Percentiles rank a stretch among this genome's conserved stretches.
These are phyloP conservation scores for Agriopis marginaria DNA, from an alignment of 2,888 invertebrate genomes.

Conservation along the genomic window DNA sequence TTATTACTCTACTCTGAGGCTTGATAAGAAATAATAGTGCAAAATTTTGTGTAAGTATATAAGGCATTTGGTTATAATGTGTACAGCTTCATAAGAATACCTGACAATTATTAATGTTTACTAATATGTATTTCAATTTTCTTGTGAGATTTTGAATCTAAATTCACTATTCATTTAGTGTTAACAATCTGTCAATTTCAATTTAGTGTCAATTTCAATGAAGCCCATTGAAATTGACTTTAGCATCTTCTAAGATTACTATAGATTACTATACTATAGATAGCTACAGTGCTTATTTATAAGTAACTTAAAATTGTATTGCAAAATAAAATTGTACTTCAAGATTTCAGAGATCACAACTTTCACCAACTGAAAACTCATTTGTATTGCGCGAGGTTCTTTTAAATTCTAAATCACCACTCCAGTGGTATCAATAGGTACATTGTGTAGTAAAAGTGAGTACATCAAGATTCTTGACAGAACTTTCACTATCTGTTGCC, in stretches of 20 bases:
- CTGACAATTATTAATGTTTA: not conserved
- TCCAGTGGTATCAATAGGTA: slow-evolving; percentile 1
- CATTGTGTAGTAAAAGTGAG: slow-evolving; percentile 51
- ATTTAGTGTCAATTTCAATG: no score
- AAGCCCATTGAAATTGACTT: not conserved
- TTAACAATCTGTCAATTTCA: not conserved
- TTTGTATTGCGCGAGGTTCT: not conserved
- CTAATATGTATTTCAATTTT: not conserved
- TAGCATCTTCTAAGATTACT: not conserved
- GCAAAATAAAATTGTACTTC: not conserved
- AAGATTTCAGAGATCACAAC: slow-evolving; percentile 1
- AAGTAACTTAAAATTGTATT: not conserved
- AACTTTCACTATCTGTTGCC: slow-evolving; percentile 59
- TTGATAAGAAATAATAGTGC: slow-evolving; percentile 3
- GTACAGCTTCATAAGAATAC: not conserved
- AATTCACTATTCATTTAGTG: not conserved
- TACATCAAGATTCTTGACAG: slow-evolving; percentile 52
- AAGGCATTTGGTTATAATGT: not conserved
- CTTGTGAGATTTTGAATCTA: no score
- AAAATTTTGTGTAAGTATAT: no score
- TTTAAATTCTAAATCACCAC: not conserved
- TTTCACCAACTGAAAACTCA: not conserved
- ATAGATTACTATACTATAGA: no score
- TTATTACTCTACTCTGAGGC: slow-evolving; percentile 1
- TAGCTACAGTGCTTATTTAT: not conserved